Conservation (phyloP, 2,113 vertebrate genomes). For the Notechis scutatus region DNA sequence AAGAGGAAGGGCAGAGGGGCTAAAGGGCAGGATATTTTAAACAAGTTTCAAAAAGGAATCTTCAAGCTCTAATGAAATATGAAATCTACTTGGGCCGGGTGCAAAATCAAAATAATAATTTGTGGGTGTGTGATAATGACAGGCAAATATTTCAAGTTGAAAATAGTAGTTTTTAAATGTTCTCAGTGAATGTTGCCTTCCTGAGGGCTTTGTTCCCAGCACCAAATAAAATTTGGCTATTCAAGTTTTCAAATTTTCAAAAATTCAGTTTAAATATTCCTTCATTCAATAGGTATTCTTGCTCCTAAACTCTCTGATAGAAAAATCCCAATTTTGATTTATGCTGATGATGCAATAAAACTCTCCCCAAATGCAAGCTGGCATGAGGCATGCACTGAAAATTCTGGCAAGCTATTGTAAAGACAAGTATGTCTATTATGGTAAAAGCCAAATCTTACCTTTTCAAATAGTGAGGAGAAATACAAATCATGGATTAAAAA, state of each 20-base stretch:
- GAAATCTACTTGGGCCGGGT: neutral
- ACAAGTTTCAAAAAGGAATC: neutral
- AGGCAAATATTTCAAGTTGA: neutral
- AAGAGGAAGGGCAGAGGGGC: slow-evolving; percentile 35
- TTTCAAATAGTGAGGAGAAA: neutral
- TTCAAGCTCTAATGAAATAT: neutral
- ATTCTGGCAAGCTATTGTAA: neutral
- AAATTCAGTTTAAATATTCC: neutral
- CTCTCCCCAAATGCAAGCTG: neutral
- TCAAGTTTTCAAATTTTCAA: neutral
- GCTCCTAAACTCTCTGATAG: neutral
- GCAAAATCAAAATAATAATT: neutral
- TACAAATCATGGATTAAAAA: neutral
- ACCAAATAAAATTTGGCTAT: neutral
- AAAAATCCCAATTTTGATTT: neutral
- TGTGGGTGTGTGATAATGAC: neutral
- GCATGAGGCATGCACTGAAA: neutral
- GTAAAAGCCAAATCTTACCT: neutral
- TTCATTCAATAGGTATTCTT: neutral
- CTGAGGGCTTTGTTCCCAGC: neutral
- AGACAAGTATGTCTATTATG: neutral
- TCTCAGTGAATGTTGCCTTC: neutral
- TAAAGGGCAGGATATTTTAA: slow-evolving; percentile 39
- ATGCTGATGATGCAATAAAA: neutral
- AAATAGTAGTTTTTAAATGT: neutral